These are phyloP conservation scores for Thera obeliscata DNA, from an alignment of 2,888 invertebrate species.

Conservation along the genomic window DNA sequence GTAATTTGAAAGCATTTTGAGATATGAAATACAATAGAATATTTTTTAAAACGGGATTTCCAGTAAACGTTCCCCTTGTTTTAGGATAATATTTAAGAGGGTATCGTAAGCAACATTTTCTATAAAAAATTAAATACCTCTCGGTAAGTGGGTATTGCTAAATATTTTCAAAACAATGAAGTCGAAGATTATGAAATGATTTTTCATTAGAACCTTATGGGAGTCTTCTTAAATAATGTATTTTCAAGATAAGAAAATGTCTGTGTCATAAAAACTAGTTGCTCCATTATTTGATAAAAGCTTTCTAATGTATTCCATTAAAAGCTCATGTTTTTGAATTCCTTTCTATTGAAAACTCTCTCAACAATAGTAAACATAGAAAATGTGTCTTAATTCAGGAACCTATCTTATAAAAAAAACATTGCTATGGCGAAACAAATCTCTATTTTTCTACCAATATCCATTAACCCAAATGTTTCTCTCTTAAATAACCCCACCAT, in stretches of 20 bases:
- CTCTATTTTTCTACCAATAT: slow-evolving; percentile 44
- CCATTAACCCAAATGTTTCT: slow-evolving; percentile 48
- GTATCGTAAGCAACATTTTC: no score
- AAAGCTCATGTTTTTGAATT: slow-evolving; percentile 6
- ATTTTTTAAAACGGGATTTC: not conserved
- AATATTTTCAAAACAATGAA: no score
- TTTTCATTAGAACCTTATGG: no score
- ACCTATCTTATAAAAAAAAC: slow-evolving; percentile 12
- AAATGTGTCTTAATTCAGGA: slow-evolving; percentile 19
- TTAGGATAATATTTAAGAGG: no score
- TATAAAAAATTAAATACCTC: no score
- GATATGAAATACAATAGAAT: no score
- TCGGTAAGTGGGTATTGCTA: no score
- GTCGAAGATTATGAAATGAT: no score
- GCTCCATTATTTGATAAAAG: slow-evolving; percentile 17
- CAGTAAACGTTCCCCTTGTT: no score
- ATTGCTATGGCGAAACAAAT: slow-evolving; percentile 38
- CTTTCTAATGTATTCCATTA: slow-evolving; percentile 26
- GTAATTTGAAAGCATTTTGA: no score
- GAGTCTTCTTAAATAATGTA: no score
- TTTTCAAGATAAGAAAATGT: not conserved
- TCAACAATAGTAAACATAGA: slow-evolving; percentile 19
- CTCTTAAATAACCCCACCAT: slow-evolving; percentile 46
- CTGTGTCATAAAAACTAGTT: not conserved
- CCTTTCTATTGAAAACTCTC: not conserved